Conservation (phyloP, 2,113 vertebrate genomes). For the Cavia porcellus region DNA sequence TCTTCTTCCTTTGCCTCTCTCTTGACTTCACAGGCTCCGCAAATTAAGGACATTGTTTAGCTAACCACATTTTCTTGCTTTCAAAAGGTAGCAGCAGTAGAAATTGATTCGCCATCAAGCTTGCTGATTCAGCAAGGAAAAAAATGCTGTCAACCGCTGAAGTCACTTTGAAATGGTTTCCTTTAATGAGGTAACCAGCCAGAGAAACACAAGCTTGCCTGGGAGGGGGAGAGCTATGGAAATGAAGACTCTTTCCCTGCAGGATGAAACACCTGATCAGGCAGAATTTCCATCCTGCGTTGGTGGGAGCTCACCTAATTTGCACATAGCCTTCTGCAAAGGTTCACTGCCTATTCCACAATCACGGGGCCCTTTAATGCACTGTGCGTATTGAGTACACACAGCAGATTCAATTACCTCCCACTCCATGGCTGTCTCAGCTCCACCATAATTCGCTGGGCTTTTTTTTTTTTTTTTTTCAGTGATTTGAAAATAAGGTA, state of each 20-base stretch:
- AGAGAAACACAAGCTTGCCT: background rate
- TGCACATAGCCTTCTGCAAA: background rate
- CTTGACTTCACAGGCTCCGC: background rate
- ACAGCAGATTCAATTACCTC: background rate
- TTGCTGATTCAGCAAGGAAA: conserved; percentile 82
- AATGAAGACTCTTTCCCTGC: background rate
- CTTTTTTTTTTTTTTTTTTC: conserved; percentile 40
- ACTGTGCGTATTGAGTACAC: background rate
- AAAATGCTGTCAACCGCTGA: background rate
- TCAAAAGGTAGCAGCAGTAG: conserved; percentile 65
- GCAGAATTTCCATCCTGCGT: conserved; percentile 33
- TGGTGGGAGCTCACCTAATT: conserved; percentile 54
- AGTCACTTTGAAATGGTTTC: conserved; percentile 74
- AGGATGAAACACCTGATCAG: conserved; percentile 56
- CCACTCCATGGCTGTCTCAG: conserved; percentile 24
- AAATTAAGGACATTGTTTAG: conserved; percentile 62
- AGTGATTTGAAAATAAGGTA: conserved; percentile 70
- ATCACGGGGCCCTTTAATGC: background rate
- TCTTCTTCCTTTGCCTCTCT: background rate
- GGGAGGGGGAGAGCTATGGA: conserved; percentile 29
- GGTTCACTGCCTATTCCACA: fast-evolving
- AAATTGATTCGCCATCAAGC: conserved; percentile 75
- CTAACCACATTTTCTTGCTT: conserved; percentile 74
- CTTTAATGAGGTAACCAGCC: conserved; percentile 71
- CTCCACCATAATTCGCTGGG: conserved; percentile 45